Conservation (phyloP, 2,113 vertebrate species). For the Caranx ignobilis region DNA sequence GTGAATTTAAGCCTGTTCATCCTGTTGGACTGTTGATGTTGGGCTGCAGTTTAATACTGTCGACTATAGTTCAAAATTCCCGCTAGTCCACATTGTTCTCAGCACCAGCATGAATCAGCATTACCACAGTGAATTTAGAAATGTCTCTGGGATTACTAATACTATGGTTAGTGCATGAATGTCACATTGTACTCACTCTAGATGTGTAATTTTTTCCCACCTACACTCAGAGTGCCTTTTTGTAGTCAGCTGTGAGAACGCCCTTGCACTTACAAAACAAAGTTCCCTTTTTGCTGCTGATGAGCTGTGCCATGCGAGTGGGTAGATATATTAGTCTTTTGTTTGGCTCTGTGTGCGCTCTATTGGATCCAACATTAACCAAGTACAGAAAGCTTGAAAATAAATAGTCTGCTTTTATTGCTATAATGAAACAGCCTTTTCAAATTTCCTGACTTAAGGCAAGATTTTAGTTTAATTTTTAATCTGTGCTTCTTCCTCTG, state of each 20-base stretch:
- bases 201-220: slow-evolving; percentile 14
- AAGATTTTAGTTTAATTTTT: not conserved
- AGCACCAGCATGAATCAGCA: not conserved
- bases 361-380: not conserved
- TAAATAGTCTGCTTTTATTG: not conserved
- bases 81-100: not conserved
- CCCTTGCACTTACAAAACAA: slow-evolving; percentile 15
- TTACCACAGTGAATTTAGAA: not conserved
- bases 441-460: not conserved
- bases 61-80: not conserved
- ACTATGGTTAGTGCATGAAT: not conserved
- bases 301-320: slow-evolving; percentile 37
- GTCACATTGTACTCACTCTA: not conserved
- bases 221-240: slow-evolving; percentile 14
- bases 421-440: not conserved
- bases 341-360: not conserved
- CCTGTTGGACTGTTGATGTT: not conserved
- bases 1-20: not conserved
- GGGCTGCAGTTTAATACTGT: not conserved
- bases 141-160: not conserved
- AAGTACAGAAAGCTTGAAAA: not conserved
- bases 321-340: slow-evolving; percentile 31
- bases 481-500: slow-evolving; percentile 5
- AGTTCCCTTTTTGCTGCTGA: slow-evolving; percentile 29
- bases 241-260: not conserved